A percentile compares a stretch with the other conserved stretches of the same genome.
Conservation (phyloP, 2,797 vertebrate species). For the Cossypha niveicapilla region DNA sequence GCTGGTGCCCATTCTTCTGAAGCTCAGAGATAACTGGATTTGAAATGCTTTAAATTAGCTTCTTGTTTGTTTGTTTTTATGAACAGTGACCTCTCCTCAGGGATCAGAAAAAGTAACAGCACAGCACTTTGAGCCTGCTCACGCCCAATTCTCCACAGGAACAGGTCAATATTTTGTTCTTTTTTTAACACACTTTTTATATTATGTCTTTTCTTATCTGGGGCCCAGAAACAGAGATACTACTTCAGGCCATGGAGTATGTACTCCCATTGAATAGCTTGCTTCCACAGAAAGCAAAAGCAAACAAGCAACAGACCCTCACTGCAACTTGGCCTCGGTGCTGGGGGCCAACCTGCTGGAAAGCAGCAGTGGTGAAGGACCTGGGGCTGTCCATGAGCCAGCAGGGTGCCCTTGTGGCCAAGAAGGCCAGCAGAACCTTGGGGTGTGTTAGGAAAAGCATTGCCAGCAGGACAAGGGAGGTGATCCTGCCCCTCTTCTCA, state of each 20-base stretch:
- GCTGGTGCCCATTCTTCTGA: background rate
- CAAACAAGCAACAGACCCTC: background rate
- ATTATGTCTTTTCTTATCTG: background rate
- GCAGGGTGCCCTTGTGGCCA: background rate
- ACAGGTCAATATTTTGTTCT: conserved; percentile 43
- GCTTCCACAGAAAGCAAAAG: background rate
- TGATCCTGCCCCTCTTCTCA: background rate
- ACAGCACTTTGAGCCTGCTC: background rate
- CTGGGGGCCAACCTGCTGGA: background rate
- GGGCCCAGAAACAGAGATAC: background rate
- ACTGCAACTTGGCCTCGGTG: background rate
- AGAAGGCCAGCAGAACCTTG: background rate
- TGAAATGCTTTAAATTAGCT: background rate
- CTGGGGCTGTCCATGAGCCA: background rate
- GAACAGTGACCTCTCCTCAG: background rate
- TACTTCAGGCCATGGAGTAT: background rate
- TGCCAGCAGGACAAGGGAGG: background rate
- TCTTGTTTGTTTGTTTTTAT: background rate
- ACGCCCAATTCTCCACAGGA: background rate
- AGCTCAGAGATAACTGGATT: background rate
- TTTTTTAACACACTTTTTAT: conserved; percentile 40
- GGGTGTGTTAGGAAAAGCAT: accelerated
- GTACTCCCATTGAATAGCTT: background rate
- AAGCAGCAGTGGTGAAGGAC: background rate
- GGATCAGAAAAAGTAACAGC: background rate